These are phyloP conservation scores for Pogonomyrmex barbatus DNA, from an alignment of 1,140 invertebrate species.

Conservation along the genomic window DNA sequence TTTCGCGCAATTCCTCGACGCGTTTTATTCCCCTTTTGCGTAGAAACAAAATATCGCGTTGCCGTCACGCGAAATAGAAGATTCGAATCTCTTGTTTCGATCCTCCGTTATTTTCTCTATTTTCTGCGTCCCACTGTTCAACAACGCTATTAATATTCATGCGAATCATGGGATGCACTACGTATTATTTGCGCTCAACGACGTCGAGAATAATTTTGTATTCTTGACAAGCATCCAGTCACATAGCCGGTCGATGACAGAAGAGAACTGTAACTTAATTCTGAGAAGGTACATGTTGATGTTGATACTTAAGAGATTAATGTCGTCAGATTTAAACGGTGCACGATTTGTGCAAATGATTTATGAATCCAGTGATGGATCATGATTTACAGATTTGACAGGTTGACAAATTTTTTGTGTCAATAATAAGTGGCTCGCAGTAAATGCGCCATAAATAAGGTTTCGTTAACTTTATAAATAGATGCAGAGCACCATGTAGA, in stretches of 20 bases:
- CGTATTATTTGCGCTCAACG: slow-evolving; percentile 55
- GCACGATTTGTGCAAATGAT: slow-evolving; percentile 6
- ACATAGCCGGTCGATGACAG: slow-evolving; percentile 28
- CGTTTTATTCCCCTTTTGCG: slow-evolving; percentile 21
- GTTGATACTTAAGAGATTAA: slow-evolving; percentile 68
- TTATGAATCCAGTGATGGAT: slow-evolving; percentile 41
- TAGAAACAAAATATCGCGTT: neutral
- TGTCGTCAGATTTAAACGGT: slow-evolving; percentile 33
- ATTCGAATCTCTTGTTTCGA: slow-evolving; percentile 23
- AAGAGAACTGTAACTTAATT: slow-evolving; percentile 39
- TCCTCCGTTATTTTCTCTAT: slow-evolving; percentile 51
- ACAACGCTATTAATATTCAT: slow-evolving; percentile 72
- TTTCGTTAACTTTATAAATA: neutral
- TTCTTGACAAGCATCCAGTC: slow-evolving; percentile 51
- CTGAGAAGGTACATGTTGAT: slow-evolving; percentile 5
- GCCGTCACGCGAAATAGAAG: slow-evolving; percentile 48
- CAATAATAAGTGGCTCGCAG: neutral
- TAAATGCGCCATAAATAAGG: neutral
- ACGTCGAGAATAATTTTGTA: slow-evolving; percentile 72
- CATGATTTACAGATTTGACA: slow-evolving; percentile 21
- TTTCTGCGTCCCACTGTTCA: slow-evolving; percentile 52
- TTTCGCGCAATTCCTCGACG: slow-evolving; percentile 30
- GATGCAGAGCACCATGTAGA: neutral
- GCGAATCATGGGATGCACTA: slow-evolving; percentile 61
- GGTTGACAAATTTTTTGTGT: slow-evolving; percentile 27